Conservation (phyloP, 2,888 invertebrate species). For the Spodoptera exigua region DNA sequence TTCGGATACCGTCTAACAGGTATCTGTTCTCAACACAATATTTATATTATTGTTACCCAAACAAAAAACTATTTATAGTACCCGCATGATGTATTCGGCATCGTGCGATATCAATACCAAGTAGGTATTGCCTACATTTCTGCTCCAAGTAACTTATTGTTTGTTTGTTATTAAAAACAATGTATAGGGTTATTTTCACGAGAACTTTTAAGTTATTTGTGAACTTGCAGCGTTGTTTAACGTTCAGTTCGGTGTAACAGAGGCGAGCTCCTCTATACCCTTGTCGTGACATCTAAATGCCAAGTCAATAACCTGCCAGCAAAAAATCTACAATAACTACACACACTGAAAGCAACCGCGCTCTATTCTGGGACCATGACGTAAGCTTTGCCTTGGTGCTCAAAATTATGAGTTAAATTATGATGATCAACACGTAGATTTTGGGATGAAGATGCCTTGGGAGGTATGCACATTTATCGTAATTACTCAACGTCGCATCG, state of each 20-base stretch:
- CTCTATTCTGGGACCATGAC: slow-evolving; percentile 83
- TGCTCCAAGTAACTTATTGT: slow-evolving; percentile 4
- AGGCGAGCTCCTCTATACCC: slow-evolving; percentile 69
- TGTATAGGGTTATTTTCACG: slow-evolving; percentile 51
- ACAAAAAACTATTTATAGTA: slow-evolving; percentile 13
- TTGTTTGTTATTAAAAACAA: slow-evolving; percentile 40
- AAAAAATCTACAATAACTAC: slow-evolving; percentile 83
- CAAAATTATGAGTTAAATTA: slow-evolving; percentile 69
- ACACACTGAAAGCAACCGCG: slow-evolving; percentile 77
- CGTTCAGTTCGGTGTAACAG: slow-evolving; percentile 52
- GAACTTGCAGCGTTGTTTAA: slow-evolving; percentile 40
- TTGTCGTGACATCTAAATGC: slow-evolving; percentile 85
- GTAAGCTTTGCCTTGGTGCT: slow-evolving; percentile 69
- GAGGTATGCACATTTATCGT: slow-evolving; percentile 61
- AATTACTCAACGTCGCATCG: slow-evolving; percentile 55
- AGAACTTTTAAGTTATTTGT: slow-evolving; percentile 27
- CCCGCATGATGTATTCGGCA: not conserved
- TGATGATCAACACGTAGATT: slow-evolving; percentile 63
- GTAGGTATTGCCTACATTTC: not conserved
- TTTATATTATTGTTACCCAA: slow-evolving; percentile 23
- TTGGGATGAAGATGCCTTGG: slow-evolving; percentile 54
- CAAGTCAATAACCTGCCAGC: slow-evolving; percentile 84
- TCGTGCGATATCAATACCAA: slow-evolving; percentile 6
- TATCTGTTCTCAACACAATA: slow-evolving; percentile 31
- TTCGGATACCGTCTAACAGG: slow-evolving; percentile 25